phyloP scores from a whole-genome alignment of 2,797 vertebrate genomes.

The Squalus acanthias region DNA sequence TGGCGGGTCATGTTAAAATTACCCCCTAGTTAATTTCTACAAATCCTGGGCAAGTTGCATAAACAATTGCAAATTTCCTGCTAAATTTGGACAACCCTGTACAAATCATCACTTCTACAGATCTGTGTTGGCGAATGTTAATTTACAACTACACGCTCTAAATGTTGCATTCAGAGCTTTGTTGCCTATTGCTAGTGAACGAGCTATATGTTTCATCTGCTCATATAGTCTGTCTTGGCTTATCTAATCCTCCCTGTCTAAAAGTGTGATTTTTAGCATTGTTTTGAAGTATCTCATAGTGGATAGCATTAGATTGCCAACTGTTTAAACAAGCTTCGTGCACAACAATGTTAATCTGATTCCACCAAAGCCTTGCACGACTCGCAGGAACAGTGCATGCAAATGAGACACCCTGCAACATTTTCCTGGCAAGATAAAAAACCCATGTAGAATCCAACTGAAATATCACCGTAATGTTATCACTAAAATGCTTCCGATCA shows the following conservation, averaged over 20 bases:
- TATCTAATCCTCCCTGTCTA: neutral
- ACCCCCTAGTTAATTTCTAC: neutral
- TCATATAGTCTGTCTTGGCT: neutral
- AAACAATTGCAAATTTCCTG: neutral
- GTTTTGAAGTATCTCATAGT: neutral
- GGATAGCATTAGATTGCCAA: neutral
- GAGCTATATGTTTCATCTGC: neutral
- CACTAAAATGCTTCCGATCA: neutral
- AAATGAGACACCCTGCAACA: constrained; percentile 29
- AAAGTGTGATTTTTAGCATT: neutral
- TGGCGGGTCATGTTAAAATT: neutral
- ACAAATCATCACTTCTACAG: neutral
- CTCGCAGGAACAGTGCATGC: neutral
- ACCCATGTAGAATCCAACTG: neutral
- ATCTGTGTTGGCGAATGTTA: neutral
- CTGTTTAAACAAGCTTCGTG: constrained; percentile 12
- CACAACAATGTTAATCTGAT: neutral
- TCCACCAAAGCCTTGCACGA: neutral
- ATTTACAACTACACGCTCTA: neutral
- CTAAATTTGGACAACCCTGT: neutral
- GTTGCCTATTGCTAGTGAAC: neutral
- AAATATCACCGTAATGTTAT: neutral
- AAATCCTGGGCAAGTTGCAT: neutral
- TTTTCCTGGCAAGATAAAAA: constrained; percentile 24
- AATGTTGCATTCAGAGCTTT: neutral